Percentiles rank a stretch among this genome's conserved stretches.
Conservation (phyloP, 2,888 invertebrate species). For the Unio delphinus region DNA sequence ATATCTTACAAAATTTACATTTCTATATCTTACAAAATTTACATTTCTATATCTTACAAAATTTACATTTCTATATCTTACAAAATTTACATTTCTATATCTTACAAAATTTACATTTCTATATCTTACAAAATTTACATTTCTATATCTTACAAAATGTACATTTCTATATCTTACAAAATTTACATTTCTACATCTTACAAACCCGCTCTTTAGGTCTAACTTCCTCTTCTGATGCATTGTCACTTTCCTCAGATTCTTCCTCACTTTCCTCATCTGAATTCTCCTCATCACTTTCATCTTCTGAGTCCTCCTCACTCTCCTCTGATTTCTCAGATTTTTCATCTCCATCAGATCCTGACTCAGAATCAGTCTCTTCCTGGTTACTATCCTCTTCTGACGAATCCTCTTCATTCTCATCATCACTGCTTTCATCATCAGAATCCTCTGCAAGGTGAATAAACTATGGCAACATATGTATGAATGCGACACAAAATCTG, state of each 20-base stretch:
- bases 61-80: too few species aligned
- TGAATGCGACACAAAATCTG: too few species aligned
- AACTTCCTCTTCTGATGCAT: slow-evolving; percentile 30
- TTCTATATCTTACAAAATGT: too few species aligned
- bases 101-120: too few species aligned
- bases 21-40: too few species aligned
- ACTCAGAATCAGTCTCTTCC: slow-evolving; percentile 4
- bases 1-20: too few species aligned
- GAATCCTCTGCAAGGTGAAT: slow-evolving; percentile 37
- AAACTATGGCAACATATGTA: too few species aligned
- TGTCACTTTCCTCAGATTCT: slow-evolving; percentile 39
- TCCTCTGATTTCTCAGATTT: slow-evolving; percentile 3
- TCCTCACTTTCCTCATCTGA: slow-evolving; percentile 48
- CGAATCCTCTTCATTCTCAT: slow-evolving; percentile 33
- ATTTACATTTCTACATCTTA: not conserved
- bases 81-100: too few species aligned
- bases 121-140: too few species aligned
- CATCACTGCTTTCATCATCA: slow-evolving; percentile 20
- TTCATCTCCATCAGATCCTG: slow-evolving; percentile 22
- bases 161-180: too few species aligned
- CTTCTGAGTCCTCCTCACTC: slow-evolving; percentile 7
- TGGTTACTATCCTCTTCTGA: slow-evolving; percentile 36
- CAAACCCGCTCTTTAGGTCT: slow-evolving; percentile 11
- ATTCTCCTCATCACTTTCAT: slow-evolving; percentile 27
- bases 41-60: too few species aligned